These are phyloP conservation scores for Hemistola chrysoprasaria DNA, from an alignment of 2,888 invertebrate species.

Conservation along the genomic window DNA sequence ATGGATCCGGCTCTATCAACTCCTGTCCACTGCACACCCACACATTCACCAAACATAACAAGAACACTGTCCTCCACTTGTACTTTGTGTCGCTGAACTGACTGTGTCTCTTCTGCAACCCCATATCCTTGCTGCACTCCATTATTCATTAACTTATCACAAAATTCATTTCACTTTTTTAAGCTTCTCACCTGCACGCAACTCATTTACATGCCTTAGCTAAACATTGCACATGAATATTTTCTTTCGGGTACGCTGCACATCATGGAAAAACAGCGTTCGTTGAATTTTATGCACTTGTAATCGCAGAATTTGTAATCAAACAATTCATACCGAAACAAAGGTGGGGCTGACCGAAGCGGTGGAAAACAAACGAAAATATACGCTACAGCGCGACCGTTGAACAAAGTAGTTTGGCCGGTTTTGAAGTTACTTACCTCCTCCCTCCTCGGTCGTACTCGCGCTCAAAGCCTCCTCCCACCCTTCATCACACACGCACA, in stretches of 20 bases:
- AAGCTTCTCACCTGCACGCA: conserved; percentile 50
- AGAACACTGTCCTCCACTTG: conserved; percentile 76
- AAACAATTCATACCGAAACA: conserved; percentile 65
- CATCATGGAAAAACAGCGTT: conserved; percentile 32
- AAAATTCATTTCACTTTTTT: conserved; percentile 70
- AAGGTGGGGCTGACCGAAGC: conserved; percentile 63
- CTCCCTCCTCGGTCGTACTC: conserved; percentile 49
- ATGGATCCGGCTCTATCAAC: conserved; percentile 60
- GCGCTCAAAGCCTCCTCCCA: conserved; percentile 64
- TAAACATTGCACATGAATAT: conserved; percentile 54
- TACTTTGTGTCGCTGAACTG: conserved; percentile 79
- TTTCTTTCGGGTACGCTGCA: conserved; percentile 31
- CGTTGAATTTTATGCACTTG: conserved; percentile 24
- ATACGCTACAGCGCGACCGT: conserved; percentile 73
- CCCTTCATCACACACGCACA: conserved; percentile 25
- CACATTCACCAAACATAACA: conserved; percentile 49
- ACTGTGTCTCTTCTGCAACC: conserved; percentile 75
- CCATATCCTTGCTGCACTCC: conserved; percentile 71
- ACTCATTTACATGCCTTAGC: conserved; percentile 49
- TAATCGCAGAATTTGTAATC: conserved; percentile 35
- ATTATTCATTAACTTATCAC: conserved; percentile 59
- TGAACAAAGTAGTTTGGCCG: conserved; percentile 77
- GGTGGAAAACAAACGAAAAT: conserved; percentile 69
- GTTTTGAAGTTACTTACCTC: conserved; percentile 56
- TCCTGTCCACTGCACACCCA: conserved; percentile 64